Conservation (phyloP, 2,113 vertebrate species). For the Microtus ochrogaster region DNA sequence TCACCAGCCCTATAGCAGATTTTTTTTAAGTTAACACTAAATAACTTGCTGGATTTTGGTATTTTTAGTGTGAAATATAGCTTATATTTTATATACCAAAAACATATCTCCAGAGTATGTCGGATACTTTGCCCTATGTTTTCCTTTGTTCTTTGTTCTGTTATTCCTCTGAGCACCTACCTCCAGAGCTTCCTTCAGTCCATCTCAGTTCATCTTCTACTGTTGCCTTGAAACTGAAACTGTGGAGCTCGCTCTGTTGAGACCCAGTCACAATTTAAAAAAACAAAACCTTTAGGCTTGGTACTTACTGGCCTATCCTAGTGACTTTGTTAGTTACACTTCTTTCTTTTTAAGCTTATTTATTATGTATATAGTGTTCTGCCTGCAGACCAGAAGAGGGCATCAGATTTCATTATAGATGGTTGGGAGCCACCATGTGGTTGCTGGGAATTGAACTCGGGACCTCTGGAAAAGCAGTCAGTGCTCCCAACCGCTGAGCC, state of each 20-base stretch:
- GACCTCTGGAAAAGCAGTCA: too few species aligned
- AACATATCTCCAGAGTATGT: neutral
- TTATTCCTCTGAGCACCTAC: neutral
- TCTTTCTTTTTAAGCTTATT: too few species aligned
- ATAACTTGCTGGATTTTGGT: neutral
- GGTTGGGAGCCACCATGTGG: too few species aligned
- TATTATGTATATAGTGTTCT: too few species aligned
- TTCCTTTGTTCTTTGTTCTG: neutral
- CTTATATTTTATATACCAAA: neutral
- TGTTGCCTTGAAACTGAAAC: neutral
- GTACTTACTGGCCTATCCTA: neutral
- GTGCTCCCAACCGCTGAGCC: too few species aligned
- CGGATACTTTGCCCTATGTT: neutral
- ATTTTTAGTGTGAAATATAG: neutral
- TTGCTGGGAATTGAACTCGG: too few species aligned
- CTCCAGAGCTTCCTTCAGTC: neutral
- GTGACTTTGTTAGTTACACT: neutral
- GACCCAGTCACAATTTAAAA: neutral
- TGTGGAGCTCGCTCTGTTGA: neutral
- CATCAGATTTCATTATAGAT: too few species aligned
- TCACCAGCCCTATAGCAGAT: neutral
- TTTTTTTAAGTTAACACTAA: neutral
- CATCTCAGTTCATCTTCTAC: neutral
- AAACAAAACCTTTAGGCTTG: neutral
- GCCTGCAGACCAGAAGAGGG: too few species aligned